Evolutionary conservation across 2,113 vertebrate species (phyloP), one percentile per base, ranked within the genome.

Genomic region (Illadopsis cleaveri): DNA sequence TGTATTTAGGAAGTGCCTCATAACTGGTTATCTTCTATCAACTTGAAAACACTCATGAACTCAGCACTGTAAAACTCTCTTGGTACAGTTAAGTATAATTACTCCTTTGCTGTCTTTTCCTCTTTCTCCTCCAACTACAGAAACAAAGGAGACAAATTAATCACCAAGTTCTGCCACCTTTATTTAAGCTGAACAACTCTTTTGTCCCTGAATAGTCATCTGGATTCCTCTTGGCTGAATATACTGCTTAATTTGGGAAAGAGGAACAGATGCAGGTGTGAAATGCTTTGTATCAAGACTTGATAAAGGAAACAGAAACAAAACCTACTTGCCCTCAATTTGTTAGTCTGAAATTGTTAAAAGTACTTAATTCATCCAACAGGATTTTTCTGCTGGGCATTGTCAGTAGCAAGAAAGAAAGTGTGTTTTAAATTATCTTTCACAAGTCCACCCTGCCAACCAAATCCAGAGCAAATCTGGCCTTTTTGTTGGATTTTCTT

Each of bases 61-160:
- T 89, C 78, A 80, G 58, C 38, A 48, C 47, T 87, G 53, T 10
- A 72, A 45, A 84, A 69, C 8, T 58, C 37, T 73, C 31, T 45
- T 73, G 64, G 35, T 91, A 35, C 75, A 83, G 42, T 47, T 73
- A 70, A 90, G 27, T 70, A 20, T 82, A 87, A 95, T 94, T 96
- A 96, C 33, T 85, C 62, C 4, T 4, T 54, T 8, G 0, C 87
- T 86, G 38, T 66, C 54, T 73, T 73, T 94, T 86, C 47, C 44
- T 81, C 77, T 83, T 76, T 95, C 33, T 91, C 82, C 57, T 89
- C n/a, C 71, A 90, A 18, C 30, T 48, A 51, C 2, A 90, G 47
- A 64, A 95, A 90, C 35, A 82, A 83, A 89, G 54, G 28, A 82
- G 69, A 72, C 53, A 82, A 92, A 92, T 82, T 90, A 93, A 92